Evolutionary conservation across 2,113 vertebrate species (phyloP).

Genomic region (Lipotes vexillifer): DNA sequence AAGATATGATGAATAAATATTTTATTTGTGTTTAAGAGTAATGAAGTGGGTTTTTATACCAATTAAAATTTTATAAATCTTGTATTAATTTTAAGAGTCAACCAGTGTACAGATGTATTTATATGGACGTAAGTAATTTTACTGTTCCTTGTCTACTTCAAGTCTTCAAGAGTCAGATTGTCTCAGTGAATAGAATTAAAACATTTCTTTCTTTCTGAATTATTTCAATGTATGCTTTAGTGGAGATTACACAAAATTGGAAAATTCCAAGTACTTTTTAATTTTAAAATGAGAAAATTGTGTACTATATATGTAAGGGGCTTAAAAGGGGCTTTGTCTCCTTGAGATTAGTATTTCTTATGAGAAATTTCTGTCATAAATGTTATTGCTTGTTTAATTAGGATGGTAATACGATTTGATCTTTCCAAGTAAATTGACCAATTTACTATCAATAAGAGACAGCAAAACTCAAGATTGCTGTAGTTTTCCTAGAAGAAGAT

Average conservation of each 20-base stretch:
- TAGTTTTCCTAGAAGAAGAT: not conserved
- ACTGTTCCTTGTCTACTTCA: not conserved
- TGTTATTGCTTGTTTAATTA: not conserved
- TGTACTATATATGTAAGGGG: not conserved
- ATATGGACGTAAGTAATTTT: not conserved
- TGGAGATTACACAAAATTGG: not conserved
- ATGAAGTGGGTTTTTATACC: not conserved
- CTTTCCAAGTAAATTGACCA: not conserved
- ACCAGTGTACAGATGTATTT: not conserved
- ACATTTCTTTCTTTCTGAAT: not conserved
- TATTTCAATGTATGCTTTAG: not conserved
- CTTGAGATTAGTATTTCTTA: not conserved
- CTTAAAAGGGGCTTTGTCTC: not conserved
- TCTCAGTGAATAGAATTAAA: not conserved
- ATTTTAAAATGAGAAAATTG: not conserved
- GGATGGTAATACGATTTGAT: not conserved
- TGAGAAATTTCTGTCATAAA: not conserved
- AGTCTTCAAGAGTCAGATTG: not conserved
- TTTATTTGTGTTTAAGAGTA: not conserved
- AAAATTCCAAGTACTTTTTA: not conserved
- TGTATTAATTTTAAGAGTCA: not conserved
- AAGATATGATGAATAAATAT: not conserved
- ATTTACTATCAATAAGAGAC: not conserved
- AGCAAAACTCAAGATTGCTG: not conserved
- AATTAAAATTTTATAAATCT: not conserved